Evolutionary conservation across 1,140 invertebrate genomes (phyloP).

Genomic region (Delia radicum): DNA sequence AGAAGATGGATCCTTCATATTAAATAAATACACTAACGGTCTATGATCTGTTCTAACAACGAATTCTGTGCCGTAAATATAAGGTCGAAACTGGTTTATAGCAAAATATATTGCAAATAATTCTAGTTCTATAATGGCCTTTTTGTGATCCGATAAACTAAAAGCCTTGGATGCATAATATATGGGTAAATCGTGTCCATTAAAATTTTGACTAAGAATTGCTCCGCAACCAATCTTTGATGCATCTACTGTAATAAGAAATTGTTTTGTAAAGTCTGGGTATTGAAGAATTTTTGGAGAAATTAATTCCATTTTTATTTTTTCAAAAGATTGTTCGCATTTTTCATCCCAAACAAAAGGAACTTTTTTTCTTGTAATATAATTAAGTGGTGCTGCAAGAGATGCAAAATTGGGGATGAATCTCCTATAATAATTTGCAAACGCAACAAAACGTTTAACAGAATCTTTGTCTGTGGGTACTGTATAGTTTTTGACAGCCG

Average conservation of each 20-base stretch:
- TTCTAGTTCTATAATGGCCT: background rate
- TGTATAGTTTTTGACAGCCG: constrained; percentile 32
- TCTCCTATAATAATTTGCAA: constrained; percentile 9
- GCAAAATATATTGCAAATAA: too few species aligned
- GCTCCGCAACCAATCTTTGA: background rate
- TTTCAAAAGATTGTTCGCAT: background rate
- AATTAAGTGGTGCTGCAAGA: background rate
- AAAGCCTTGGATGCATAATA: background rate
- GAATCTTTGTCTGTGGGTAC: constrained; percentile 31
- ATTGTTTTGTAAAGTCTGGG: constrained; percentile 6
- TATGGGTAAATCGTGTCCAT: background rate
- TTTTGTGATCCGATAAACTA: background rate
- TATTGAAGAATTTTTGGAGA: constrained; percentile 5
- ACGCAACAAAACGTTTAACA: constrained; percentile 30
- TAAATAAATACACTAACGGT: too few species aligned
- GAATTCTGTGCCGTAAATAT: too few species aligned
- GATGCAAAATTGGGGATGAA: constrained; percentile 9
- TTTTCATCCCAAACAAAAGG: background rate
- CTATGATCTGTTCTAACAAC: too few species aligned
- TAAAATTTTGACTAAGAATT: background rate
- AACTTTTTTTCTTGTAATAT: background rate
- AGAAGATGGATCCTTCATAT: background rate
- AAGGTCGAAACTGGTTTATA: too few species aligned
- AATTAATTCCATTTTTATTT: background rate
- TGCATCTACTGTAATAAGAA: background rate